These are phyloP conservation scores for Thinocorus orbignyianus DNA, from an alignment of 2,113 vertebrate genomes.

Conservation along the genomic window DNA sequence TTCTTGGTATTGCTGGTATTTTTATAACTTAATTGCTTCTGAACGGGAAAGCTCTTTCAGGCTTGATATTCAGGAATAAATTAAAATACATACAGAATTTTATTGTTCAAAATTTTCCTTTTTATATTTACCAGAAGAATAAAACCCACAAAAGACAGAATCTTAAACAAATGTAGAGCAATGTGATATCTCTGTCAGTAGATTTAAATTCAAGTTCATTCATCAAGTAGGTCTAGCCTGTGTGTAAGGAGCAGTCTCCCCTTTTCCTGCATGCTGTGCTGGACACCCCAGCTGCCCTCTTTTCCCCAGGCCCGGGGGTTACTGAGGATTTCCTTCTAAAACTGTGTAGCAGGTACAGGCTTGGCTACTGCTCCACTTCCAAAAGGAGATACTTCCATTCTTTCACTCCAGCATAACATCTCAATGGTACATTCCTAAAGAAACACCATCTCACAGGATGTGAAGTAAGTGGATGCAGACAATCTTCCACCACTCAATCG, in stretches of 20 bases:
- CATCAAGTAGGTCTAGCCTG: background rate
- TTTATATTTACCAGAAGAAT: background rate
- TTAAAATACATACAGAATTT: background rate
- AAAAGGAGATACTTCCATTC: background rate
- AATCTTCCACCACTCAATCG: background rate
- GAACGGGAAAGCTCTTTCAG: background rate
- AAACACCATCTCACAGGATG: background rate
- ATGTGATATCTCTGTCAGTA: background rate
- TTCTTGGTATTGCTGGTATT: background rate
- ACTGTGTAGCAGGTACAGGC: background rate
- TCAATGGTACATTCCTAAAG: background rate
- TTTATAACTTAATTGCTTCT: background rate
- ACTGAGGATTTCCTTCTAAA: background rate
- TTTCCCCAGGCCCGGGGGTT: background rate
- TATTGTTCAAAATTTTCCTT: background rate
- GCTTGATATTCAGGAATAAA: background rate
- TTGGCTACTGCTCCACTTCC: background rate
- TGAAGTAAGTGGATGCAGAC: background rate
- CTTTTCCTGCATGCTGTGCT: background rate
- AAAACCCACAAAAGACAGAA: background rate
- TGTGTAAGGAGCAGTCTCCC: rapidly evolving
- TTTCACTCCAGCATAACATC: background rate
- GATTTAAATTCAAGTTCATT: background rate
- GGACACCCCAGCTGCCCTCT: background rate
- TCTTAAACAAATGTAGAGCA: background rate